Conservation (phyloP, 2,113 vertebrate species). For the Ramphastos sulfuratus region DNA sequence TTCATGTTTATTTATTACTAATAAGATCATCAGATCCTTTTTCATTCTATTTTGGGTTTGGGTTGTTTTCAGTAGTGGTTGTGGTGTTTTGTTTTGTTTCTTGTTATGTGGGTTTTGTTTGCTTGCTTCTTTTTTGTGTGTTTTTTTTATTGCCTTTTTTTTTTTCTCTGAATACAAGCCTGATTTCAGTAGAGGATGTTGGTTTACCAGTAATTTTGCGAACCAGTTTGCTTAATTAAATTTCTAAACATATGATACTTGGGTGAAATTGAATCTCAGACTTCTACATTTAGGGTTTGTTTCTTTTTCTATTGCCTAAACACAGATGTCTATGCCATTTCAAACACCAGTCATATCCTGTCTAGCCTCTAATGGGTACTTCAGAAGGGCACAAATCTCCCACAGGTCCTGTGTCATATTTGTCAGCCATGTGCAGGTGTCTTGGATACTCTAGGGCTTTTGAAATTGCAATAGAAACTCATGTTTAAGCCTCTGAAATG, state of each 20-base stretch:
- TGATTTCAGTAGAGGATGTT: neutral
- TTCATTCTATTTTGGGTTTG: no score
- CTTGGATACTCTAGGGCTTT: constrained; percentile 6
- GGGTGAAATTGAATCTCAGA: neutral
- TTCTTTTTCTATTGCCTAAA: neutral
- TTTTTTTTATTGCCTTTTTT: no score
- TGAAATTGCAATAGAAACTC: constrained; percentile 7
- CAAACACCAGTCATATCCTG: neutral
- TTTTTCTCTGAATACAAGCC: neutral
- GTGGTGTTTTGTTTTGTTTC: no score
- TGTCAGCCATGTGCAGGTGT: constrained; percentile 18
- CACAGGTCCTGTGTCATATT: neutral
- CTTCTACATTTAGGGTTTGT: neutral
- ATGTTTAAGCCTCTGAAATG: neutral
- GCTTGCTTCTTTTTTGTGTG: no score
- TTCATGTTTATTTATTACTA: neutral
- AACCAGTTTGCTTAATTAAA: constrained; percentile 4
- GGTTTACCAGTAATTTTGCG: neutral
- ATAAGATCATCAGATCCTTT: no score
- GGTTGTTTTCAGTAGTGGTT: no score
- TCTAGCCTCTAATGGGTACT: neutral
- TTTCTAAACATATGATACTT: neutral
- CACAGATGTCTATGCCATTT: constrained; percentile 20
- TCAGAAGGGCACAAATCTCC: neutral
- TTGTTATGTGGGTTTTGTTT: no score